Base-by-base conservation (phyloP, 2,888 invertebrate species). In the Arrhopalites spinosus region DNA sequence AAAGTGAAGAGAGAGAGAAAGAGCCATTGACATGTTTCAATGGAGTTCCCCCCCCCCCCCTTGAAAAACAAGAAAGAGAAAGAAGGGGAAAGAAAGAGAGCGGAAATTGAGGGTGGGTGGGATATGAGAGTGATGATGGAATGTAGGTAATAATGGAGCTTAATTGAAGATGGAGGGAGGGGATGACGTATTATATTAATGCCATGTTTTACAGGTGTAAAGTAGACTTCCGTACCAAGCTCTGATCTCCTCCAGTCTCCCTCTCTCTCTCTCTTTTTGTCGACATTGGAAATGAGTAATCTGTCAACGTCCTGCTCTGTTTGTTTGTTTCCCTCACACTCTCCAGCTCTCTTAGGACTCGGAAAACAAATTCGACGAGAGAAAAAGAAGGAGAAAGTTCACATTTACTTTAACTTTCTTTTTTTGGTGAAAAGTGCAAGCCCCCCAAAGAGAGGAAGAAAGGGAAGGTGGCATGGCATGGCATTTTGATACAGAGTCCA, bases 241-340 rank as follows among this genome's bases (percentile, higher is more conserved):
- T 64, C 71, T 36, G 70, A 69, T 74, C 74, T 77, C 73, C 73
- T 50, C 76, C 63, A 61, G 59, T 30, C 20, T 50, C 67, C 47
- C 25, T n/a, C 53, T 36, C 11, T 36, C 36, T 36, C 36, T 5
- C 20, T n/a, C 17, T 69, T 77, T 30, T 73, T 72, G 73, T 73
- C 69, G 70, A 73, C 15, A 50, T 50, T 50, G n/a, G 50, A 15
- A 73, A 77, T 77, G 74, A 74, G 74, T 77, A 77, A 77, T 77
- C 77, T 74, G 77, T 77, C 77, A 74, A 77, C 71, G 77, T 77
- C 74, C 69, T 36, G 5, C 61, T 63, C 47, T 43, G 63, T 72
- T 72, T 72, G 63, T 29, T 71, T 45, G 15, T 56, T 59, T 45
- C 59, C 25, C 45, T 29, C 36, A 23, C 63, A 23, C 66, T 67